phyloP scores from a whole-genome alignment of 2,113 vertebrate genomes.

The Atlantisia rogersi region DNA sequence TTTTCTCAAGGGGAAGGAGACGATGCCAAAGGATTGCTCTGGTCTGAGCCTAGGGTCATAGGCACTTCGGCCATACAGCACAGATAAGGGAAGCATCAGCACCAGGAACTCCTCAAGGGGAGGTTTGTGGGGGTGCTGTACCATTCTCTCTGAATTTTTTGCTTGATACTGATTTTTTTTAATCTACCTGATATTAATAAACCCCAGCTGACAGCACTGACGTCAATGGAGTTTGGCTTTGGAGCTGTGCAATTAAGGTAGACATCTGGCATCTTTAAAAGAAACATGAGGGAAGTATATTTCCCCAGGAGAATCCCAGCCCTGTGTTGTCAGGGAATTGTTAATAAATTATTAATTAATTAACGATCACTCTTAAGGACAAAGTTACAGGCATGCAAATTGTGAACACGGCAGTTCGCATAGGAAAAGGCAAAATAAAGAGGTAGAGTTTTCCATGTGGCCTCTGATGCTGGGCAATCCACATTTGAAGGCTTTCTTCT shows the following conservation, averaged over 20 bases:
- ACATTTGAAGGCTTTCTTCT: neutral
- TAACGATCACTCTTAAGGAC: neutral
- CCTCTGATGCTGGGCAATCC: neutral
- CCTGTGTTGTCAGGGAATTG: neutral
- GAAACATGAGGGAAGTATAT: neutral
- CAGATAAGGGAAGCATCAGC: neutral
- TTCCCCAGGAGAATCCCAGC: neutral
- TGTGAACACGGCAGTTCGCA: neutral
- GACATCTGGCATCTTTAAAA: conserved; percentile 10
- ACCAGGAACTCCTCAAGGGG: neutral
- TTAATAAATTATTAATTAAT: neutral
- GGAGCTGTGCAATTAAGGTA: conserved; percentile 5
- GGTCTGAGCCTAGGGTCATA: neutral
- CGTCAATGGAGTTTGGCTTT: conserved; percentile 17
- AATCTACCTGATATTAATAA: neutral
- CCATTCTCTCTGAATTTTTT: conserved; percentile 19
- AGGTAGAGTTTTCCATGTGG: neutral
- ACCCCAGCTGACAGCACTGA: conserved; percentile 23
- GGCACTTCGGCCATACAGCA: neutral
- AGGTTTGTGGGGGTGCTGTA: neutral
- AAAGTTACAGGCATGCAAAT: neutral
- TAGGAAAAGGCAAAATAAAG: neutral
- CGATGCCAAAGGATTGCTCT: neutral
- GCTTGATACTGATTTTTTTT: conserved; percentile 12
- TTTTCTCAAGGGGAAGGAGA: neutral